phyloP scores from a whole-genome alignment of 2,888 invertebrate species.

The Drosophila mercatorum region DNA sequence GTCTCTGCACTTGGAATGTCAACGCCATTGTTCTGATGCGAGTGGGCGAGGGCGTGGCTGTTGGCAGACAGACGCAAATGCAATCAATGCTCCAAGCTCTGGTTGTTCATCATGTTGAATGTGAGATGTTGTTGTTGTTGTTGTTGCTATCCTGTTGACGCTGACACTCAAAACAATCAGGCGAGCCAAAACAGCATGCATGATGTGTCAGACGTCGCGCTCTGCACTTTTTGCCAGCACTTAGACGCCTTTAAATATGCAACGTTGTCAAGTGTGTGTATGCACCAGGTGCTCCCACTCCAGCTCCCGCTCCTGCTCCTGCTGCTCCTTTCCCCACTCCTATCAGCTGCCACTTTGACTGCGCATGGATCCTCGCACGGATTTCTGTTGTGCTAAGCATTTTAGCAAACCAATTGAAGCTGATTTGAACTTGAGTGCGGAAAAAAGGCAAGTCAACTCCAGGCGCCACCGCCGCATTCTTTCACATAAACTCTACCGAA shows the following conservation, averaged over 20 bases:
- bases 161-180: constrained; percentile 72
- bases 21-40: constrained; percentile 53
- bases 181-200: constrained; percentile 70
- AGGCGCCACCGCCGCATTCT: background rate
- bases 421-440: constrained; percentile 2
- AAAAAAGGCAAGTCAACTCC: constrained; percentile 10
- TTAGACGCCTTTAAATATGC: constrained; percentile 77
- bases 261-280: constrained; percentile 51
- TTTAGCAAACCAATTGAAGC: constrained; percentile 14
- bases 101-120: constrained; percentile 25
- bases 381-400: constrained; percentile 19
- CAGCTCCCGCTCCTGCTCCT: background rate
- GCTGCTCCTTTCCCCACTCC: background rate
- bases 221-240: constrained; percentile 68
- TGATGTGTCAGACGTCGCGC: constrained; percentile 64
- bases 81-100: constrained; percentile 62
- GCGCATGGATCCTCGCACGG: background rate
- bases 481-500: background rate
- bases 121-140: constrained; percentile 16
- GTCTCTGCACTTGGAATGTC: constrained; percentile 63
- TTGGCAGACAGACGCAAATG: constrained; percentile 61
- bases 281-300: constrained; percentile 12
- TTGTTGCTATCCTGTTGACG: constrained; percentile 23
- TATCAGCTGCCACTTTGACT: constrained; percentile 32
- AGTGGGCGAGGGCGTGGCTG: constrained; percentile 33